Evolutionary conservation across 2,888 invertebrate species (phyloP).

Genomic region (Zaprionus lineosus): DNA sequence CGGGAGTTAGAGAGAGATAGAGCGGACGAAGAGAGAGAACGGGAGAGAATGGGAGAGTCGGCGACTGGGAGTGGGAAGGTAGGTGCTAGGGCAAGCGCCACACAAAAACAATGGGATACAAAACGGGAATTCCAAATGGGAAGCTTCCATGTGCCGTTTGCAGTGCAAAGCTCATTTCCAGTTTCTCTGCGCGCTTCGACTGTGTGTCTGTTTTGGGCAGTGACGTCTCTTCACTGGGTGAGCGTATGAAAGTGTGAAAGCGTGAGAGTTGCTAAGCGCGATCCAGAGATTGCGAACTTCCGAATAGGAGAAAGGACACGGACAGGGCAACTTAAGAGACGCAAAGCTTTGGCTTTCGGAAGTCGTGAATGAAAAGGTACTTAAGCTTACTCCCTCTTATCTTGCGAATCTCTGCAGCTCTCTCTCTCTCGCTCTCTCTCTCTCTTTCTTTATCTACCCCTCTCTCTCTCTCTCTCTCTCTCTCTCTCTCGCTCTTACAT

Average conservation of each 20-base stretch:
- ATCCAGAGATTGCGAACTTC: too few species aligned
- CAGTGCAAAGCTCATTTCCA: slow-evolving; percentile 39
- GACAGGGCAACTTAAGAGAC: too few species aligned
- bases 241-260: neutral
- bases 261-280: too few species aligned
- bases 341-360: too few species aligned
- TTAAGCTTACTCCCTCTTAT: too few species aligned
- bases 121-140: slow-evolving; percentile 10
- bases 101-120: slow-evolving; percentile 23
- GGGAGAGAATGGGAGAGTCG: slow-evolving; percentile 3
- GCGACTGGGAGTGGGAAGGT: neutral
- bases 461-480: too few species aligned
- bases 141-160: slow-evolving; percentile 29
- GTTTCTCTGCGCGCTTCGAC: slow-evolving; percentile 1
- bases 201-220: neutral
- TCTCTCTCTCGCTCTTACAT: too few species aligned
- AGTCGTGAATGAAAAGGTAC: too few species aligned
- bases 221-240: slow-evolving; percentile 22
- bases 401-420: too few species aligned
- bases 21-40: neutral
- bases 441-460: too few species aligned
- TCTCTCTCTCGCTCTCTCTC: too few species aligned
- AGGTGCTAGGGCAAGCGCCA: slow-evolving; percentile 23
- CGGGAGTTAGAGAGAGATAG: neutral
- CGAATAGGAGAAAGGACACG: too few species aligned